These are phyloP conservation scores for Aleiodes sp. DNA, from an alignment of 1,140 invertebrate species.

Conservation along the genomic window DNA sequence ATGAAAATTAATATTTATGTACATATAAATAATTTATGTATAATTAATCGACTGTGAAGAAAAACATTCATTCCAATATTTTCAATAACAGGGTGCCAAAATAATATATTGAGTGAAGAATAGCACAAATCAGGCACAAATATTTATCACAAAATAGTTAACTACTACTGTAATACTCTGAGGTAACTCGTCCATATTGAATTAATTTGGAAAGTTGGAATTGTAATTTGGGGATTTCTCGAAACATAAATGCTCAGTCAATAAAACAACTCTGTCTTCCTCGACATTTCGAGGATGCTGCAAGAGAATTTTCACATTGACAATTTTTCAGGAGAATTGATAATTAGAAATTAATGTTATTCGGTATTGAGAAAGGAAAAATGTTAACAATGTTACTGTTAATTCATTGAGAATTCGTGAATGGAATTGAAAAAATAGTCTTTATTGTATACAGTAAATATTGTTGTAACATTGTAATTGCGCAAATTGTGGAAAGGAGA, in stretches of 20 bases:
- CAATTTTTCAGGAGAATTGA: background rate
- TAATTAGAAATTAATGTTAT: background rate
- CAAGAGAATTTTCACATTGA: conserved; percentile 20
- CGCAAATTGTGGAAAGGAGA: background rate
- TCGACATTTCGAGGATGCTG: conserved; percentile 10
- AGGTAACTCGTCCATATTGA: conserved; percentile 5
- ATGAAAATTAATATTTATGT: conserved; percentile 10
- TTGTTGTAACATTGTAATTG: conserved; percentile 17
- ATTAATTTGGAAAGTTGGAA: conserved; percentile 8
- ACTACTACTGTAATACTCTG: background rate
- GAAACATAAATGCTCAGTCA: conserved; percentile 11
- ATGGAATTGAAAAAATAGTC: background rate
- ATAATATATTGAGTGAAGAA: background rate
- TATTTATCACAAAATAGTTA: background rate
- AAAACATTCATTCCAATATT: background rate
- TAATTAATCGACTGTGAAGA: background rate
- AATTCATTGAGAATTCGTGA: background rate
- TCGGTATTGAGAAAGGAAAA: background rate
- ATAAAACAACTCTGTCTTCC: conserved; percentile 27
- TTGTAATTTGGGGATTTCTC: conserved; percentile 1
- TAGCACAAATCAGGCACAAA: conserved; percentile 14
- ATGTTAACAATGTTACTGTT: conserved; percentile 21
- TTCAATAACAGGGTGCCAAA: conserved; percentile 16
- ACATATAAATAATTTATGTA: conserved; percentile 2
- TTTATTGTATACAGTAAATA: background rate